A percentile compares a stretch with the other conserved stretches of the same genome.
phyloP scores from a whole-genome alignment of 2,797 vertebrate species.

The Pantherophis alleghaniensis region DNA sequence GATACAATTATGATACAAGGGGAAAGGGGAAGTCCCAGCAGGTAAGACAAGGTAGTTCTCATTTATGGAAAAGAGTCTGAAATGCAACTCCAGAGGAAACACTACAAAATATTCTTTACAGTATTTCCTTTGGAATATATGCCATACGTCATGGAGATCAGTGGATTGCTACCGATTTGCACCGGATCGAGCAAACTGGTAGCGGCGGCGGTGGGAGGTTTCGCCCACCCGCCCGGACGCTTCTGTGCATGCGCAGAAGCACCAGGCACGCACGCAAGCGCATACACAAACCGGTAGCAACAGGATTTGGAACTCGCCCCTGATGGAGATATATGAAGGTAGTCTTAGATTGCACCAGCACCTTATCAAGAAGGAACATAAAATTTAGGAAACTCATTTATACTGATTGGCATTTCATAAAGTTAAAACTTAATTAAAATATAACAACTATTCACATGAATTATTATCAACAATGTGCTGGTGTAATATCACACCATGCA shows the following conservation, averaged over 20 bases:
- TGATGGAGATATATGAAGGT: neutral
- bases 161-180: too few species aligned
- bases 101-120: neutral
- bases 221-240: too few species aligned
- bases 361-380: neutral
- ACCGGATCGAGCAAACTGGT: too few species aligned
- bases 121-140: neutral
- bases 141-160: neutral
- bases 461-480: neutral
- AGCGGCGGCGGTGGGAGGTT: too few species aligned
- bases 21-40: neutral
- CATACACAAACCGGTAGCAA: too few species aligned
- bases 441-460: neutral
- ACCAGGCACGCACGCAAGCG: too few species aligned
- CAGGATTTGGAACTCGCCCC: too few species aligned
- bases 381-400: neutral
- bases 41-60: neutral
- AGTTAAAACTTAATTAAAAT: neutral
- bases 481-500: neutral
- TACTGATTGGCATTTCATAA: neutral
- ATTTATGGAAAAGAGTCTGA: neutral
- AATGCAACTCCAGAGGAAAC: neutral
- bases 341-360: neutral
- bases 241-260: too few species aligned
- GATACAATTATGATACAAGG: neutral